A percentile compares a stretch with the other conserved stretches of the same genome.
Conservation (phyloP, 1,140 invertebrate species). For the Hycleus cichorii region DNA sequence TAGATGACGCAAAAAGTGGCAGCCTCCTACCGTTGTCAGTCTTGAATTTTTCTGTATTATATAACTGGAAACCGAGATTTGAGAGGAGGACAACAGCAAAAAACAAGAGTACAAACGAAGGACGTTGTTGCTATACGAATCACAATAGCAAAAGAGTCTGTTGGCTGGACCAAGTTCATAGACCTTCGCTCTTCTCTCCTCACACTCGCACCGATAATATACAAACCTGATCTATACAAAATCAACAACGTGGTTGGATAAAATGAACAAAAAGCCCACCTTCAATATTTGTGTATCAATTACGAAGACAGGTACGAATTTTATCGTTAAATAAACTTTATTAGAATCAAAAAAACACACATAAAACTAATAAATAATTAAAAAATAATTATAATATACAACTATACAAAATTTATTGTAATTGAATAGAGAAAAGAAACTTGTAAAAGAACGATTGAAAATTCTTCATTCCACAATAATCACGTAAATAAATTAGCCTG, state of each 20-base stretch:
- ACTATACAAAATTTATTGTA: slow-evolving; percentile 15
- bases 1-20: too few relatives aligned
- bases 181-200: background rate
- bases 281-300: too few relatives aligned
- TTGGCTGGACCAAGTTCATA: slow-evolving; percentile 12
- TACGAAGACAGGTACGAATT: background rate
- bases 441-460: too few relatives aligned
- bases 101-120: slow-evolving; percentile 3
- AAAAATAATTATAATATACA: slow-evolving; percentile 13
- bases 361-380: slow-evolving; percentile 19
- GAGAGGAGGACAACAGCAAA: background rate
- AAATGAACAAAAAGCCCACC: too few relatives aligned
- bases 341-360: slow-evolving; percentile 21
- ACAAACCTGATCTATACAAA: slow-evolving; percentile 16
- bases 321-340: slow-evolving; percentile 23
- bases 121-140: slow-evolving; percentile 11
- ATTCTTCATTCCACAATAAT: slow-evolving; percentile 6
- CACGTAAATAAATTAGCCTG: slow-evolving; percentile 16
- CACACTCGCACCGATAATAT: background rate
- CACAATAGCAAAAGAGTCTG: slow-evolving; percentile 9
- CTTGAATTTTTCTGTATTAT: background rate
- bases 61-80: slow-evolving; percentile 1
- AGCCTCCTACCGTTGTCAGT: background rate
- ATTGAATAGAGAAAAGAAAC: background rate
- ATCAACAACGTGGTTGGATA: slow-evolving; percentile 3